These are phyloP conservation scores for Pseudomyrmex dendroicus DNA, from an alignment of 1,140 invertebrate species.

Conservation along the genomic window DNA sequence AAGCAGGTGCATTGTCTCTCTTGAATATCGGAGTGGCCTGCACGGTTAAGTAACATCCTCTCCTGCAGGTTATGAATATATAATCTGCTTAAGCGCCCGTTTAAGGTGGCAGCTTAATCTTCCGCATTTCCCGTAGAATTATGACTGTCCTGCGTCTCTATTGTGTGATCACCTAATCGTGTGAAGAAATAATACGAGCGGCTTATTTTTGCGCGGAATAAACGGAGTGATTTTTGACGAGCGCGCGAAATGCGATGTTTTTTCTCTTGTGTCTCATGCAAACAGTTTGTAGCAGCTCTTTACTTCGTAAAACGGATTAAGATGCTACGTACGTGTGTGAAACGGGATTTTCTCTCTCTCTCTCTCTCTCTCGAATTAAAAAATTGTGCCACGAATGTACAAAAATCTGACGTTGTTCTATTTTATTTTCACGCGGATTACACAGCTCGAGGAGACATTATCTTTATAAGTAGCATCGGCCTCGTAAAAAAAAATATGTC, in stretches of 20 bases:
- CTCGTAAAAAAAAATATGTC: neutral
- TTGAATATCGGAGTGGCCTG: constrained; percentile 14
- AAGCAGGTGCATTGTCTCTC: constrained; percentile 40
- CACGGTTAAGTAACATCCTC: constrained; percentile 31
- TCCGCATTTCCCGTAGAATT: constrained; percentile 10
- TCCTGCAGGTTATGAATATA: constrained; percentile 31
- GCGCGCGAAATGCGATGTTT: neutral
- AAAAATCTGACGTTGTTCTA: too few species aligned
- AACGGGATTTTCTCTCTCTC: too few species aligned
- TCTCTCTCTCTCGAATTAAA: too few species aligned
- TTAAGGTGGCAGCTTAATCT: constrained; percentile 33
- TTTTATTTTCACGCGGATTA: too few species aligned
- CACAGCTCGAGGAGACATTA: too few species aligned
- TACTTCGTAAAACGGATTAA: too few species aligned
- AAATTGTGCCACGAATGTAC: too few species aligned
- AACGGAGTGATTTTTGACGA: neutral
- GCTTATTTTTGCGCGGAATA: neutral
- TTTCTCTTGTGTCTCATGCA: neutral
- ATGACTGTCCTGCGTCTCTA: neutral
- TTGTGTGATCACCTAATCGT: neutral
- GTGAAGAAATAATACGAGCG: neutral
- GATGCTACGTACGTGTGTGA: too few species aligned
- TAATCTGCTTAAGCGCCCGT: constrained; percentile 27
- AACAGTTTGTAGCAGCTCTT: neutral
- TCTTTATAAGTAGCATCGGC: too few species aligned